Conservation (phyloP, 2,113 vertebrate genomes). For the Dicerorhinus sumatrensis region DNA sequence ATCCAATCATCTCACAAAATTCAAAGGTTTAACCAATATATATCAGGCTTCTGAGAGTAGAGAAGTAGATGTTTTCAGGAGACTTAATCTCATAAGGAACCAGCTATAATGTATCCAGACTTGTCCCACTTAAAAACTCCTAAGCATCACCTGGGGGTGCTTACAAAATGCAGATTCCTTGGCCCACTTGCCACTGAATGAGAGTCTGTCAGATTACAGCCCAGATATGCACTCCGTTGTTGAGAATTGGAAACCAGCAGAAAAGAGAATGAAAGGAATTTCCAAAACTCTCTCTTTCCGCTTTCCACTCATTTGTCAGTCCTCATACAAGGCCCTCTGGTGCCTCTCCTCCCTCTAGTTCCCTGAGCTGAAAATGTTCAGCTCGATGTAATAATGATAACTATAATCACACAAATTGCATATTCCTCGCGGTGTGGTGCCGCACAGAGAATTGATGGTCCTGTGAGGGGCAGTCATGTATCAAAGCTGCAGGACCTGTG, state of each 20-base stretch:
- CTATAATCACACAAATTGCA: conserved; percentile 65
- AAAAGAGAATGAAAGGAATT: not conserved
- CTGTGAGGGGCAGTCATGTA: conserved; percentile 5
- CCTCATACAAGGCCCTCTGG: not conserved
- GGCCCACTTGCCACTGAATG: not conserved
- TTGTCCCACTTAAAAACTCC: not conserved
- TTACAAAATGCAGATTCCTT: not conserved
- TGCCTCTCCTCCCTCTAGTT: not conserved
- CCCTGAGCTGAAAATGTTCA: conserved; percentile 54
- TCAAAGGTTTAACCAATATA: not conserved
- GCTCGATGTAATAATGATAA: conserved; percentile 57
- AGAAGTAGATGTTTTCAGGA: not conserved
- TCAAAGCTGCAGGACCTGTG: conserved; percentile 40
- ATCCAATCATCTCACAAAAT: not conserved
- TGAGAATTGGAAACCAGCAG: not conserved
- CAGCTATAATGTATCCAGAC: not conserved
- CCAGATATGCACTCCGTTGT: not conserved
- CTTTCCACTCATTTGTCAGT: not conserved
- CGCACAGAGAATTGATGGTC: conserved; percentile 40
- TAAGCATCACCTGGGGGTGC: not conserved
- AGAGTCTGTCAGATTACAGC: not conserved
- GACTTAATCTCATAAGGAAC: not conserved
- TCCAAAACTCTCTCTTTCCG: not conserved
- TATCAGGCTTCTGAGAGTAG: not conserved
- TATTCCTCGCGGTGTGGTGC: not conserved